Evolutionary conservation across 2,888 invertebrate species (phyloP), one percentile per base, ranked within the genome.

Genomic region (Netelia fuscicornis): DNA sequence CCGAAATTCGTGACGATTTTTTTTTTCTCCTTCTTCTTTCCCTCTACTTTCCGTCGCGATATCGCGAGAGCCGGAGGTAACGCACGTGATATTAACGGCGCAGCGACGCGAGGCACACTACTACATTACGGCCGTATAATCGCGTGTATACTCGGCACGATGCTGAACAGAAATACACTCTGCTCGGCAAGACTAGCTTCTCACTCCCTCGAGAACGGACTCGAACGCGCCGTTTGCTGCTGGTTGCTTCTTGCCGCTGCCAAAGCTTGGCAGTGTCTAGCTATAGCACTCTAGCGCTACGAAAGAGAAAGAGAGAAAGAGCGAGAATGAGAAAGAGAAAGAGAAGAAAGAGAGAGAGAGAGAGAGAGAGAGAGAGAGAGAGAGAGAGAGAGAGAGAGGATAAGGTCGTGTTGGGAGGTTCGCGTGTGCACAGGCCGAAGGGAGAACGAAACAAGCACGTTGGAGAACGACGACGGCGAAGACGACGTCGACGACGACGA

Each of bases 221-320:
- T 65, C 86, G 77, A 81, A 79, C 72, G 83, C 65, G 75, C 75
- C 70, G 78, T 85, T 72, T 65, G 65, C 71, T 81, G 68, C 65
- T 60, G 65, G 83, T 79, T 62, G 76, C 72, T 54, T 44, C 67
- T 30, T 58, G 65, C 44, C 25, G 89, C 90, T 91, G 92, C 89
- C 90, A 91, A 91, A 90, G 90, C 89, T 90, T 88, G 89, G 87
- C 90, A 87, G 87, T 77, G 85, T 72, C 84, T 82, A 86, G 88
- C 86, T 68, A 58, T 76, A 81, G 75, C 71, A 44, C n/a, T 75
- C 71, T 80, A 80, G 79, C 64, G 70, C 70, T 72, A 74, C 65
- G 67, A 81, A 65, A 58, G 80, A 74, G 80, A 67, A n/a, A 60
- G 87, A 76, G 80, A 85, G 83, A 78, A 71, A 80, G 81, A 86